Evolutionary conservation across 53 echinoderm and acorn worm species (phyloP), one percentile per base, ranked within the genome.

Genomic region (Antedon mediterranea): DNA sequence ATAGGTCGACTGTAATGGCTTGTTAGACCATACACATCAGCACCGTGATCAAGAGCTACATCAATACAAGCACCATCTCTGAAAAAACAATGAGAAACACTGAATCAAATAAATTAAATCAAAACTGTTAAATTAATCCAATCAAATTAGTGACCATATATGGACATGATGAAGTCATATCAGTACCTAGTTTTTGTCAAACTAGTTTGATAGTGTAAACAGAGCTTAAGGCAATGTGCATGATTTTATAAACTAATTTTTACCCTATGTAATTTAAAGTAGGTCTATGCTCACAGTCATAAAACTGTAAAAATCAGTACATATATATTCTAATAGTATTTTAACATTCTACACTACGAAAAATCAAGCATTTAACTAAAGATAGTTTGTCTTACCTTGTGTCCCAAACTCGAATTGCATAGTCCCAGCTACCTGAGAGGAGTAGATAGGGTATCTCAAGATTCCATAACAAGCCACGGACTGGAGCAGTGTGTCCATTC

Each of bases 1-100:
- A 98, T 90, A 0, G 98, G 98, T 72, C 86, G 84, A 74, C 81
- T 90, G 0, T 92, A 92, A 79, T 98, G 98, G 78, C 88, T 88
- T 32, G 98, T 90, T 32, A 98, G 83, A 13, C 98, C 98, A 76
- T 98, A 98, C 13, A 98, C 98, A 85, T 98, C 98, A 33, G 98
- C 98, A 33, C 98, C 98, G 74, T 98, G 98, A 42, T 98, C 98
- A 20, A 92, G 73, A 23, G 92, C 81, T 29, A 88, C 90, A 80
- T 98, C 98, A 26, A 92, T 77, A 72, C 98, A 98, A 4, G 98
- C 98, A 73, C 98, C 98, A 70, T 98, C 98, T 92, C 97, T 97
- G 37, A 18, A 31, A 79, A 31, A 44, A 41, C 14, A 73, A 5
- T 28, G 28, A 30, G 15, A 75, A 75, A 75, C 7, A 29, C 75